Evolutionary conservation across 2,113 vertebrate genomes (phyloP).

Genomic region (Muntiacus muntjak): DNA sequence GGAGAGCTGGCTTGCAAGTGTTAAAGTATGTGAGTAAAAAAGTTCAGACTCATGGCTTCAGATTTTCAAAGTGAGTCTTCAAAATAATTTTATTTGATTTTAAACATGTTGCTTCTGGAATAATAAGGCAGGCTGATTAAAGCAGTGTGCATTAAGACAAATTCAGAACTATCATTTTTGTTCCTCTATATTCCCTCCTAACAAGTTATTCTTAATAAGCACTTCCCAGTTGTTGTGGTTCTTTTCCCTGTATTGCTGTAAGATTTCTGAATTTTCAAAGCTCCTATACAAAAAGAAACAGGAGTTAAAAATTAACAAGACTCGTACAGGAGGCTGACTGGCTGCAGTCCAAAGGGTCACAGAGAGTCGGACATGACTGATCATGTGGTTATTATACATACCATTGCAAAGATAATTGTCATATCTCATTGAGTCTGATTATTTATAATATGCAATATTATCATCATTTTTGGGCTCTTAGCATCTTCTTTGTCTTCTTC

Average conservation of each 20-base stretch:
- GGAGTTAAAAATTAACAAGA: not conserved
- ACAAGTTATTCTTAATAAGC: not conserved
- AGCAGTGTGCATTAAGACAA: not conserved
- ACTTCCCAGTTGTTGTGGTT: not conserved
- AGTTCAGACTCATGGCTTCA: not conserved
- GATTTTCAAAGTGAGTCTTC: not conserved
- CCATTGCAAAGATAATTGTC: not conserved
- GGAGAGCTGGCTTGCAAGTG: not conserved
- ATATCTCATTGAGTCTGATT: conserved; percentile 42
- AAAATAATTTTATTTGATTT: conserved; percentile 15
- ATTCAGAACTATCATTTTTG: not conserved
- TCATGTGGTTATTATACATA: not conserved
- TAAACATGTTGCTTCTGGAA: not conserved
- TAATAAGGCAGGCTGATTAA: not conserved
- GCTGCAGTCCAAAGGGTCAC: not conserved
- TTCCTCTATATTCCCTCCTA: not conserved
- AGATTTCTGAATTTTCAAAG: conserved; percentile 18
- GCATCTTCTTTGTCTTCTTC: conserved; percentile 35
- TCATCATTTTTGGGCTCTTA: not conserved
- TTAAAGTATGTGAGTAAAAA: not conserved
- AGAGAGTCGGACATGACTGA: not conserved
- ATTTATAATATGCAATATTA: conserved; percentile 40
- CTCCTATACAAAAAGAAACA: not conserved
- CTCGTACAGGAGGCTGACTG: not conserved
- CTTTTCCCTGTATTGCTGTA: not conserved